These are phyloP conservation scores for Drosophila auraria DNA, from an alignment of 1,140 invertebrate genomes.

Conservation along the genomic window DNA sequence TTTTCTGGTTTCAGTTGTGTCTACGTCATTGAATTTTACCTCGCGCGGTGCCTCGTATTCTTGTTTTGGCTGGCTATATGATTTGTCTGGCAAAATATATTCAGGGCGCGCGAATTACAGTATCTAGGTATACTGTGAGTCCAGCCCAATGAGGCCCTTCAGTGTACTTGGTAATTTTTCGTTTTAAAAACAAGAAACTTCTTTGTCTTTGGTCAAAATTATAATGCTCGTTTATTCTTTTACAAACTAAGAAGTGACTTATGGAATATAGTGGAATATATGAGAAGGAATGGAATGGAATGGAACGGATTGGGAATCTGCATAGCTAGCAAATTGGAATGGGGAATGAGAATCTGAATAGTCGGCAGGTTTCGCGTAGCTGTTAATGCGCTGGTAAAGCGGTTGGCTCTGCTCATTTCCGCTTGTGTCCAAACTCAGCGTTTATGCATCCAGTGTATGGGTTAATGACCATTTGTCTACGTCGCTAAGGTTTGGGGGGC, in stretches of 20 bases:
- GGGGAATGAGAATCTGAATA: not conserved
- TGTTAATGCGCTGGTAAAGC: not conserved
- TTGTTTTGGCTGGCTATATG: too few species aligned
- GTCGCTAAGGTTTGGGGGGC: constrained; percentile 16
- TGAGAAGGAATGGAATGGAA: not conserved
- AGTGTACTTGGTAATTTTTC: too few species aligned
- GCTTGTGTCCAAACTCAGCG: not conserved
- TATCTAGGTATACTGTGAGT: too few species aligned
- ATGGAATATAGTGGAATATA: not conserved
- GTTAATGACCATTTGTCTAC: constrained; percentile 6
- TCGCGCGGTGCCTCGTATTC: too few species aligned
- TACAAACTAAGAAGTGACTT: not conserved
- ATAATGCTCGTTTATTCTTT: not conserved
- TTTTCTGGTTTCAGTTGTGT: too few species aligned
- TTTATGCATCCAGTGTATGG: constrained; percentile 1
- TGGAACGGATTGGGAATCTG: not conserved
- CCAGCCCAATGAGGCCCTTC: too few species aligned
- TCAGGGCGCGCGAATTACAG: too few species aligned
- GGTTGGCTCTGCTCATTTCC: constrained; percentile 4
- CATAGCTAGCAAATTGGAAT: not conserved
- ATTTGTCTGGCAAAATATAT: too few species aligned
- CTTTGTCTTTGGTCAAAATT: too few species aligned
- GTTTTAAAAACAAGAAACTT: too few species aligned
- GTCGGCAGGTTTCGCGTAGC: not conserved
- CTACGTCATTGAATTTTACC: too few species aligned